phyloP scores from a whole-genome alignment of 1,140 invertebrate genomes.

The Anadara kagoshimensis region DNA sequence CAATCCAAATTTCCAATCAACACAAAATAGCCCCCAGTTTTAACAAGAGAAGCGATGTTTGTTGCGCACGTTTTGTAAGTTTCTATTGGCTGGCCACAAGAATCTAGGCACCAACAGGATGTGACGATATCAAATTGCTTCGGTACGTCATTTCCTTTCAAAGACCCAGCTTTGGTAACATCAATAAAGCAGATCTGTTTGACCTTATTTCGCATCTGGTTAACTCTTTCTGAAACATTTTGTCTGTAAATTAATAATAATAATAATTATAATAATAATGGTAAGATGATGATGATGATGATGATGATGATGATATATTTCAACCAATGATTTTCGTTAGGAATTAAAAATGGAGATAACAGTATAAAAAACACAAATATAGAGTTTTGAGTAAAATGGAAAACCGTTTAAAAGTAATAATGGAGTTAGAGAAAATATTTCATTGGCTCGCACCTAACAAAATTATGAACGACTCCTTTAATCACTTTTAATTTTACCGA shows the following conservation, averaged over 20 bases:
- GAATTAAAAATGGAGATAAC: too few species aligned
- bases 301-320: background rate
- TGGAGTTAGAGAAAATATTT: too few species aligned
- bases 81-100: background rate
- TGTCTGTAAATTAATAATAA: background rate
- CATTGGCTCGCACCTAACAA: too few species aligned
- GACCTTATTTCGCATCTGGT: background rate
- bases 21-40: background rate
- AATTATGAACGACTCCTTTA: too few species aligned
- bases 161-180: background rate
- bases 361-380: too few species aligned
- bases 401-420: too few species aligned
- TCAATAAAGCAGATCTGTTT: background rate
- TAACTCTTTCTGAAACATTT: background rate
- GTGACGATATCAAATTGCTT: background rate
- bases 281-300: background rate
- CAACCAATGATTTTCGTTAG: too few species aligned
- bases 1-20: background rate
- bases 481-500: too few species aligned
- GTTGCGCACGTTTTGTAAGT: background rate
- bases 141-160: background rate
- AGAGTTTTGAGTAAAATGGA: too few species aligned
- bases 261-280: background rate
- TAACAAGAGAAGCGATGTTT: conserved; percentile 2
- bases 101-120: background rate